Percentiles rank a stretch among this genome's conserved stretches.
Evolutionary conservation across 2,888 invertebrate genomes (phyloP).

Genomic region (Clistopyga incitator): DNA sequence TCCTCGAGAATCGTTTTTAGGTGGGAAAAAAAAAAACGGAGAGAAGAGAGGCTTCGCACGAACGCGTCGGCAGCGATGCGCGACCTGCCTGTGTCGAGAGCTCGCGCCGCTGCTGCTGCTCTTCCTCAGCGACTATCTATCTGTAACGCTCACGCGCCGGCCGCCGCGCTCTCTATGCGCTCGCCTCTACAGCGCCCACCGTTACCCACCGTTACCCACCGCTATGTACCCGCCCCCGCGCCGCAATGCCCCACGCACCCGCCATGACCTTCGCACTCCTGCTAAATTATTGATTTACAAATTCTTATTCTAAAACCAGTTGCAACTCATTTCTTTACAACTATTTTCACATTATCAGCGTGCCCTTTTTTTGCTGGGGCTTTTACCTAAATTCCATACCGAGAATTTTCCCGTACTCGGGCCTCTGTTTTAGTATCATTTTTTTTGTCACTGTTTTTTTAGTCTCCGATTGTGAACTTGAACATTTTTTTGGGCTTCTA

Average conservation of each 20-base stretch:
- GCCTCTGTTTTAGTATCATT: too few relatives aligned
- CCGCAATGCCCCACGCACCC: slow-evolving; percentile 42
- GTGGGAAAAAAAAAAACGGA: slow-evolving; percentile 39
- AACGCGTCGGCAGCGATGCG: slow-evolving; percentile 76
- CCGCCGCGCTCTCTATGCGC: too few relatives aligned
- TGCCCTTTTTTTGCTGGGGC: too few relatives aligned
- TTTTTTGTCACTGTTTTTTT: too few relatives aligned
- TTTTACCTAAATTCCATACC: too few relatives aligned
- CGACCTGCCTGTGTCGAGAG: slow-evolving; percentile 68
- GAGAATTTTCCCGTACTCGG: too few relatives aligned
- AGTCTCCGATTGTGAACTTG: too few relatives aligned
- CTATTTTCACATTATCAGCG: too few relatives aligned
- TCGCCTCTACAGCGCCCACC: neutral
- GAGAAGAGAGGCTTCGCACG: slow-evolving; percentile 71
- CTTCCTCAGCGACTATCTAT: slow-evolving; percentile 28
- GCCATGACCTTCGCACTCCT: slow-evolving; percentile 69
- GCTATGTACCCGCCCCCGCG: slow-evolving; percentile 18
- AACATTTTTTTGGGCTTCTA: too few relatives aligned
- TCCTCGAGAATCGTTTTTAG: slow-evolving; percentile 16
- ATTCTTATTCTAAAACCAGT: slow-evolving; percentile 28
- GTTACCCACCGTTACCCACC: neutral
- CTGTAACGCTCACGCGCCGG: slow-evolving; percentile 40
- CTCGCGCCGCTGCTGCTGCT: slow-evolving; percentile 36
- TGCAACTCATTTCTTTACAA: slow-evolving; percentile 9
- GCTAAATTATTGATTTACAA: slow-evolving; percentile 69